Conservation (phyloP, 2,113 vertebrate genomes). For the Tachysurus fulvidraco region DNA sequence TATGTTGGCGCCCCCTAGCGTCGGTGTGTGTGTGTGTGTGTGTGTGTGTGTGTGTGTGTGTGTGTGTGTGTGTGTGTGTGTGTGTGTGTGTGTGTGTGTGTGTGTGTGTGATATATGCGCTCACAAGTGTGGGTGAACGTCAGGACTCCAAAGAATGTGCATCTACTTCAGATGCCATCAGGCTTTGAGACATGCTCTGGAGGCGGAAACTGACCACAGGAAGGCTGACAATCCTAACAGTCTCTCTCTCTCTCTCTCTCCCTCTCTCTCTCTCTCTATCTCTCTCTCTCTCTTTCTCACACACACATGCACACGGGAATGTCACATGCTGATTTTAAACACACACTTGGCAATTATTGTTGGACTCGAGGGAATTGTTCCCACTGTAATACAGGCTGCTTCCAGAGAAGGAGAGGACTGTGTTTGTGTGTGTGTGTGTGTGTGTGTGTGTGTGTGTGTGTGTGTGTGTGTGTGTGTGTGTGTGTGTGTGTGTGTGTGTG, state of each 20-base stretch:
- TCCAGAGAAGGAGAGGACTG: not conserved
- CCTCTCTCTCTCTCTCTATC: not conserved
- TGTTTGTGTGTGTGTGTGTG: not conserved
- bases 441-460: not conserved
- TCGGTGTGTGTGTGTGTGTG: not conserved
- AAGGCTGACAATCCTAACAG: not conserved
- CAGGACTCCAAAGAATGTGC: conserved; percentile 4
- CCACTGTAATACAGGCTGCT: not conserved
- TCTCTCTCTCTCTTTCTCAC: not conserved
- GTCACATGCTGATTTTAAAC: not conserved
- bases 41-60: not conserved
- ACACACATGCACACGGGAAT: not conserved
- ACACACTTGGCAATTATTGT: conserved; percentile 7
- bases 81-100: conserved; percentile 17
- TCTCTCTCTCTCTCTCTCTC: not conserved
- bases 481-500: not conserved
- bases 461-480: not conserved
- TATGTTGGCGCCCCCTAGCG: not conserved
- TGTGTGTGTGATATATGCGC: not conserved
- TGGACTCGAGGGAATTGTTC: not conserved
- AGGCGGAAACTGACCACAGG: not conserved
- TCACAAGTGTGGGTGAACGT: not conserved
- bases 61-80: conserved; percentile 19
- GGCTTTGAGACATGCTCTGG: not conserved
- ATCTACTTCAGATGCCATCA: conserved; percentile 1